Evolutionary conservation across 2,888 invertebrate species (phyloP), one percentile per base, ranked within the genome.

Genomic region (Plusia festucae): DNA sequence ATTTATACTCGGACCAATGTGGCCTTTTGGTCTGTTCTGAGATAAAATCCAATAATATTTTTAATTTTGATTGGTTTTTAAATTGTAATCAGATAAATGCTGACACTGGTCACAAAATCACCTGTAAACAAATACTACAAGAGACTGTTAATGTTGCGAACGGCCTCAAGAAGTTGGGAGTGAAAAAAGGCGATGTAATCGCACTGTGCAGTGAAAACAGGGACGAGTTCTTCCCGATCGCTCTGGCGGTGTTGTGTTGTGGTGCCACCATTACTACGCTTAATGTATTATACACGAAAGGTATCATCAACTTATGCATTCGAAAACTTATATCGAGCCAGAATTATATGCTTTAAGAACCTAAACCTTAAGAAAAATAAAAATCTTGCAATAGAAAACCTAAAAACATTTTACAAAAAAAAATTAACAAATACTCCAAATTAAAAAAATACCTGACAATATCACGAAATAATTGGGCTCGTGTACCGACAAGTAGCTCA

Each of bases 161-260:
- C 61, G 95, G 94, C 76, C 85, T 96, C 16, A 86, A 83, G 76
- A 87, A 85, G 20, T 69, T 91, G 34, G 96, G 96, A 7, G 82
- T 96, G 24, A 88, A 83, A 67, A 83, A 90, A 0, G 95, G 96
- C 1, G 96, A 96, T 67, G 89, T 93, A 44, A 88, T 96, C 54
- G 95, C 95, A 0, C 85, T 96, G 61, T 96, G 95, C 78, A 95
- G 96, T 68, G 96, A 96, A 82, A 96, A 96, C 83, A 89, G 95
- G 68, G 80, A 95, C n/a, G 96, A 96, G 78, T 96, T 93, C 85
- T 84, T 93, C 51, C 82, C 95, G 49, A 89, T 95, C 0, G 90
- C 95, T 0, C 85, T 96, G 22, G 96, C 94, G 6, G 88, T 93
- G 2, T 86, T 96, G 64, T 95, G 95, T 76, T 87, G 95, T 30